phyloP scores from a whole-genome alignment of 2,888 invertebrate species.

The Acheta domesticus region DNA sequence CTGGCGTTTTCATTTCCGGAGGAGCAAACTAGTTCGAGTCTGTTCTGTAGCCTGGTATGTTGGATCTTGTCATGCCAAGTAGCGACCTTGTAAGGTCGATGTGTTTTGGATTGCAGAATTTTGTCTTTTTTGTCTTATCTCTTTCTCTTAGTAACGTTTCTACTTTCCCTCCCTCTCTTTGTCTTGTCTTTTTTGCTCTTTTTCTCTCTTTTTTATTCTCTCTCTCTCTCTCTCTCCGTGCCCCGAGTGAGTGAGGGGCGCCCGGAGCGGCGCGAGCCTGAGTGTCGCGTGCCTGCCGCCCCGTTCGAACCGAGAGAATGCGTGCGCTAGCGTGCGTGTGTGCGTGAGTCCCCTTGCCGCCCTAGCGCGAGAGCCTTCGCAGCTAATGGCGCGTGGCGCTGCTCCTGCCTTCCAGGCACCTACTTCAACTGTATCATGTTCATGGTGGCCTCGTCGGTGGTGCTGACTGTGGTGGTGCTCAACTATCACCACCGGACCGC shows the following conservation, averaged over 20 bases:
- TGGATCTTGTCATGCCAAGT: neutral
- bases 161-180: constrained; percentile 38
- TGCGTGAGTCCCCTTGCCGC: no score
- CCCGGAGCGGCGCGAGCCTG: neutral
- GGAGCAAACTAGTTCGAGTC: neutral
- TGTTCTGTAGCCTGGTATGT: neutral
- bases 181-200: constrained; percentile 51
- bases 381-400: neutral
- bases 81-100: neutral
- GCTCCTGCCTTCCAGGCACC: constrained; percentile 66
- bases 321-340: neutral
- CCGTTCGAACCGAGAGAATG: neutral
- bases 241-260: neutral
- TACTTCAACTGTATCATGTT: constrained; percentile 99
- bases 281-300: no score
- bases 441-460: constrained; percentile 98
- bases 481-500: constrained; percentile 97
- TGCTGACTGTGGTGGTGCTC: constrained; percentile 92
- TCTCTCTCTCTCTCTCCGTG: neutral
- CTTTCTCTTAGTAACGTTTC: neutral
- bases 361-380: neutral
- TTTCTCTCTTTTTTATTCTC: constrained; percentile 37
- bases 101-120: neutral
- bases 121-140: neutral
- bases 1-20: constrained; percentile 18